These are phyloP conservation scores for Phrynocephalus guinanensis DNA, from an alignment of 2,797 vertebrate species.

Conservation along the genomic window DNA sequence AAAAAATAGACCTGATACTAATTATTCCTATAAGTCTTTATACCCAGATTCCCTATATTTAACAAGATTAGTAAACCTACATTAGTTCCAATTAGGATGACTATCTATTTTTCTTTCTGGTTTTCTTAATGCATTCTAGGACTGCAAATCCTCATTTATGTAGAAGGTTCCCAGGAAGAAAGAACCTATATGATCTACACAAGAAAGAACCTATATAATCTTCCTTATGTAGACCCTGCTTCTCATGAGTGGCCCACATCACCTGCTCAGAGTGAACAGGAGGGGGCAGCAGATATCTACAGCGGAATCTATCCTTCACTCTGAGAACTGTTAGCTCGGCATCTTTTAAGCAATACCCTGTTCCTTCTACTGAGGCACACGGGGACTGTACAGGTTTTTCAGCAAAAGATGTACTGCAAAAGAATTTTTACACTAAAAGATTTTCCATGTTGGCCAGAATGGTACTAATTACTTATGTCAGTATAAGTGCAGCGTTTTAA, in stretches of 20 bases:
- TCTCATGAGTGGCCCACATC: background rate
- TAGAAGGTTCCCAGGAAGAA: constrained; percentile 6
- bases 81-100: background rate
- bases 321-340: background rate
- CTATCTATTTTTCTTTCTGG: background rate
- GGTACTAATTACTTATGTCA: too few relatives aligned
- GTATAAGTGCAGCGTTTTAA: too few relatives aligned
- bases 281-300: constrained; percentile 51
- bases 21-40: constrained; percentile 6
- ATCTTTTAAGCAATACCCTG: background rate
- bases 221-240: background rate
- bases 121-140: background rate
- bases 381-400: background rate
- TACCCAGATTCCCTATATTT: constrained; percentile 1
- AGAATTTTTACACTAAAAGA: background rate
- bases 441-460: background rate
- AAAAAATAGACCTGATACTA: constrained; percentile 23
- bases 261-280: constrained; percentile 5
- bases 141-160: background rate
- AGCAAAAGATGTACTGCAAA: background rate
- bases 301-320: constrained; percentile 1
- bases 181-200: background rate
- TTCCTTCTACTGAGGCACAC: background rate
- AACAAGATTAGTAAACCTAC: constrained; percentile 35
- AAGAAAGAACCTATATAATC: background rate